Percentiles rank a stretch among this genome's conserved stretches.
phyloP scores from a whole-genome alignment of 2,113 vertebrate genomes.

The Nothobranchius kuhntae region DNA sequence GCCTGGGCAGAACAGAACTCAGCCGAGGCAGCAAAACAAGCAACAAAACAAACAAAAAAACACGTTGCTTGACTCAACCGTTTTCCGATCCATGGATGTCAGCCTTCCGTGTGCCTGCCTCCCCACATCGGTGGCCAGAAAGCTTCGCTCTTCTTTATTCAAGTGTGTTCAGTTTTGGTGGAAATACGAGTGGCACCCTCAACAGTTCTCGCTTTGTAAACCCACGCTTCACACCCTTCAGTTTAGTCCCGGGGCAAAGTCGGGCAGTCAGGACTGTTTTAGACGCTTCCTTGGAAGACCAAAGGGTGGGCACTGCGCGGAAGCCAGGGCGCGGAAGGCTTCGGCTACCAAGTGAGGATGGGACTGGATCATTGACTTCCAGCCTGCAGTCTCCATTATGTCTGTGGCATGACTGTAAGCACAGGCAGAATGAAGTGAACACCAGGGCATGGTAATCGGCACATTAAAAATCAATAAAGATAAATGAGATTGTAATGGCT shows the following conservation, averaged over 20 bases:
- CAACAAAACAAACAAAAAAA: slow-evolving; percentile 18
- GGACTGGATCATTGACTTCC: slow-evolving; percentile 99
- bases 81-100: slow-evolving; percentile 77
- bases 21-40: slow-evolving; percentile 64
- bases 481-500: slow-evolving; percentile 60
- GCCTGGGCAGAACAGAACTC: slow-evolving; percentile 69
- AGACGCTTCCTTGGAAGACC: slow-evolving; percentile 96
- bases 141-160: slow-evolving; percentile 66
- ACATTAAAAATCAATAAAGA: slow-evolving; percentile 76
- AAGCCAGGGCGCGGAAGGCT: slow-evolving; percentile 95
- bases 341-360: slow-evolving; percentile 99
- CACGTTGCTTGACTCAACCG: slow-evolving; percentile 82
- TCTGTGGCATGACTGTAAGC: slow-evolving; percentile 93
- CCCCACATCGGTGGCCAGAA: slow-evolving; percentile 63
- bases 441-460: slow-evolving; percentile 51
- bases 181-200: slow-evolving; percentile 84
- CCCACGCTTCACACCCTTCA: slow-evolving; percentile 68
- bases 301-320: slow-evolving; percentile 96
- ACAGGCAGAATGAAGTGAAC: slow-evolving; percentile 63
- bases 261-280: slow-evolving; percentile 94
- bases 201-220: slow-evolving; percentile 76
- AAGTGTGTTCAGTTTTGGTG: slow-evolving; percentile 76
- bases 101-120: slow-evolving; percentile 65
- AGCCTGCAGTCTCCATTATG: slow-evolving; percentile 98
- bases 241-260: slow-evolving; percentile 78